These are phyloP conservation scores for Lepidochitona cinerea DNA, from an alignment of 2,888 invertebrate species.

Conservation along the genomic window DNA sequence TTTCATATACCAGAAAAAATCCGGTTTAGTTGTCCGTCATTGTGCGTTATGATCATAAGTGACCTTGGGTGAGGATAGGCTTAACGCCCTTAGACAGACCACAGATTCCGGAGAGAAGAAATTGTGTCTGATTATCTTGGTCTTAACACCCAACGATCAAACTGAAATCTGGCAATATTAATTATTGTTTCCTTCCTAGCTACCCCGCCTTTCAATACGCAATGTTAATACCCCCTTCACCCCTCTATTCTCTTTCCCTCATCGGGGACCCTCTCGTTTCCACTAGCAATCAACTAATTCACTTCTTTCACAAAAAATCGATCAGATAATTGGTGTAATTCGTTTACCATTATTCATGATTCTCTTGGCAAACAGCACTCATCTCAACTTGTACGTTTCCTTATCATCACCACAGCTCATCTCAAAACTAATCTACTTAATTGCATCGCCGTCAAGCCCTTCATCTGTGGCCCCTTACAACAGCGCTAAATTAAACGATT, in stretches of 20 bases:
- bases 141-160: neutral
- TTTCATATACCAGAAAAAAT: too few relatives aligned
- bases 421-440: neutral
- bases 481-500: conserved; percentile 6
- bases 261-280: conserved; percentile 6
- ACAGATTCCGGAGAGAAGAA: too few relatives aligned
- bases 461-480: conserved; percentile 1
- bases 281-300: conserved; percentile 9
- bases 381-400: neutral
- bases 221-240: neutral
- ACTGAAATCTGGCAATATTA: conserved; percentile 6
- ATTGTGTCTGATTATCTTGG: neutral
- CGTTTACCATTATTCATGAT: conserved; percentile 7
- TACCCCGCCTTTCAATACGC: conserved; percentile 6
- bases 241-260: neutral
- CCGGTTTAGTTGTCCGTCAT: too few relatives aligned
- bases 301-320: conserved; percentile 7
- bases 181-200: neutral
- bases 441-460: conserved; percentile 4
- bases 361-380: conserved; percentile 2
- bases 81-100: too few relatives aligned
- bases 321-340: conserved; percentile 3
- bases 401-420: neutral
- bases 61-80: too few relatives aligned
- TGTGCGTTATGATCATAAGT: too few relatives aligned